These are phyloP conservation scores for Euzetes globulus DNA, from an alignment of 2,888 invertebrate species.

Conservation along the genomic window DNA sequence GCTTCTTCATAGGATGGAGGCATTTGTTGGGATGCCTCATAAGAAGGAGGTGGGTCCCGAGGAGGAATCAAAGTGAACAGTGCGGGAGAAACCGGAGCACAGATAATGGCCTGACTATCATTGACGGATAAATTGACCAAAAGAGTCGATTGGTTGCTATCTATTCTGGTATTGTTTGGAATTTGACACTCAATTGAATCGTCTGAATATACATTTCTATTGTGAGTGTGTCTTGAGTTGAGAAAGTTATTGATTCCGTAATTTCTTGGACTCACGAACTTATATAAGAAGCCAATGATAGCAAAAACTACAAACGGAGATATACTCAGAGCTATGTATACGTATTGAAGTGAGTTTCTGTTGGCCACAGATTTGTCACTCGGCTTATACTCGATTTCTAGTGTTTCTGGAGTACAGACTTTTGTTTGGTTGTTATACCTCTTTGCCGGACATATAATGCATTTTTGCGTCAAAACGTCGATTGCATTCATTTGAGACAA, in stretches of 20 bases:
- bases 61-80: not conserved
- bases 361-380: constrained; percentile 14
- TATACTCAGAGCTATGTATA: constrained; percentile 31
- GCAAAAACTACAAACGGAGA: constrained; percentile 34
- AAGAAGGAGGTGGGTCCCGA: constrained; percentile 31
- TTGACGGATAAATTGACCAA: not conserved
- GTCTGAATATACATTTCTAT: constrained; percentile 4
- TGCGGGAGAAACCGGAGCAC: constrained; percentile 7
- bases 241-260: not conserved
- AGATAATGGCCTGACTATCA: not conserved
- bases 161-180: not conserved
- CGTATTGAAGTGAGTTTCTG: constrained; percentile 33
- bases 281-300: constrained; percentile 32
- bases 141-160: constrained; percentile 5
- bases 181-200: constrained; percentile 5
- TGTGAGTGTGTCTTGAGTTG: not conserved
- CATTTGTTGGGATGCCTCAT: constrained; percentile 32
- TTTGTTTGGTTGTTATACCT: constrained; percentile 28
- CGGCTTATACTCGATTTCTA: constrained; percentile 21
- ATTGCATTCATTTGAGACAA: constrained; percentile 22
- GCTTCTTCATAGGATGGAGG: constrained; percentile 36
- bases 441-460: constrained; percentile 28
- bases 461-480: constrained; percentile 29
- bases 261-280: constrained; percentile 29
- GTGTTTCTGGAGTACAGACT: constrained; percentile 22